These are phyloP conservation scores for Aythya baeri DNA, from an alignment of 2,113 vertebrate genomes.

Conservation along the genomic window DNA sequence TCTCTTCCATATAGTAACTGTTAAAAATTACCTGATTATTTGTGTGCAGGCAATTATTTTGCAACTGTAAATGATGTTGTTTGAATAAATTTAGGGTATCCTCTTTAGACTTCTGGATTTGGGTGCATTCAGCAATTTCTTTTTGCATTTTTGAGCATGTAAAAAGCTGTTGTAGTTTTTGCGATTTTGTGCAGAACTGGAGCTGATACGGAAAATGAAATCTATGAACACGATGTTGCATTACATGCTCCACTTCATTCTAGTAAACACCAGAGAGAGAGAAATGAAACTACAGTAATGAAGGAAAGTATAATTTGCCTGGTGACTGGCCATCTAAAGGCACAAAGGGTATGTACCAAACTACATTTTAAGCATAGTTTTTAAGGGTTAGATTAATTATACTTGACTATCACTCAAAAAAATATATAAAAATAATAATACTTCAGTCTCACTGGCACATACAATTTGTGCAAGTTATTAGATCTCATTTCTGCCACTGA, in stretches of 20 bases:
- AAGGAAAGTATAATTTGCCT: background rate
- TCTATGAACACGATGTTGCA: background rate
- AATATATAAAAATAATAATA: background rate
- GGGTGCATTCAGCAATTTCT: conserved; percentile 30
- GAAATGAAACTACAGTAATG: background rate
- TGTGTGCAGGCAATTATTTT: conserved; percentile 44
- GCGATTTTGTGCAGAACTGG: conserved; percentile 17
- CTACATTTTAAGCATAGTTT: background rate
- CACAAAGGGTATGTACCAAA: background rate
- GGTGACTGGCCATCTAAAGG: background rate
- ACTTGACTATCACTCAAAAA: background rate
- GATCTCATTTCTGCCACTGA: background rate
- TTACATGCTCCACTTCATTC: conserved; percentile 53
- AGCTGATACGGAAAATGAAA: background rate
- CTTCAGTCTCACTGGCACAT: background rate
- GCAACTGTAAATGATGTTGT: background rate
- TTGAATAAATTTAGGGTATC: conserved; percentile 14
- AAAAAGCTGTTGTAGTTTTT: background rate
- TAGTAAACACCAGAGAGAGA: background rate
- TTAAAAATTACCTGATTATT: conserved; percentile 22
- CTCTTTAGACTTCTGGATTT: background rate
- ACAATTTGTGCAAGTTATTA: background rate
- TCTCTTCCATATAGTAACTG: background rate
- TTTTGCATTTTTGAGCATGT: background rate
- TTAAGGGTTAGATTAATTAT: background rate